Evolutionary conservation across 2,888 invertebrate genomes (phyloP).

Genomic region (Caprella mutica): DNA sequence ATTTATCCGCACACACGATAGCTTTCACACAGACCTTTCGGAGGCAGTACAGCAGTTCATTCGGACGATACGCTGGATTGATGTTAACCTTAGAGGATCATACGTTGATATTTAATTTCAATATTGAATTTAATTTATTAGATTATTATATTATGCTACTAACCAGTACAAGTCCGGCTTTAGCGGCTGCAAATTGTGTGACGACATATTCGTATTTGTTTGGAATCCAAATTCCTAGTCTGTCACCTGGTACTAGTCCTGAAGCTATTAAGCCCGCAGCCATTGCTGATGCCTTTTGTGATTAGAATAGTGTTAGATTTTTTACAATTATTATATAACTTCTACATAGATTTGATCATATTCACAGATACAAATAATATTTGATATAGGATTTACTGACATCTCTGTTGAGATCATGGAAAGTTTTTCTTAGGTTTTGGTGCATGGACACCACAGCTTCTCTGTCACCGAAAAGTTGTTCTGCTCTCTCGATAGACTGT

Average conservation of each 20-base stretch:
- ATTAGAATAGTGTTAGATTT: too few species aligned
- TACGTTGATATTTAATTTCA: too few species aligned
- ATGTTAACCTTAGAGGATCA: constrained; percentile 58
- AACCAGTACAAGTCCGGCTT: constrained; percentile 61
- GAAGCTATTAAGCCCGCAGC: constrained; percentile 59
- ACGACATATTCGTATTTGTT: constrained; percentile 66
- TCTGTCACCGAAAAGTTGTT: constrained; percentile 47
- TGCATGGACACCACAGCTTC: constrained; percentile 49
- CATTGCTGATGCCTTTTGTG: constrained; percentile 39
- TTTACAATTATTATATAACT: too few species aligned
- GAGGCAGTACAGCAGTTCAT: constrained; percentile 60
- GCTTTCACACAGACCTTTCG: constrained; percentile 58
- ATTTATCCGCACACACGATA: constrained; percentile 52
- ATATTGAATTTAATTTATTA: too few species aligned
- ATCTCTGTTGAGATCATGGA: constrained; percentile 46
- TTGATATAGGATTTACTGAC: constrained; percentile 51
- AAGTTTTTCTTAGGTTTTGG: constrained; percentile 48
- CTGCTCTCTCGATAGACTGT: constrained; percentile 47
- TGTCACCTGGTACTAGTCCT: constrained; percentile 59
- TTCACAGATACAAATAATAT: too few species aligned
- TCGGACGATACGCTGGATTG: constrained; percentile 59
- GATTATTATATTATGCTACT: too few species aligned
- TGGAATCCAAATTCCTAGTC: constrained; percentile 67
- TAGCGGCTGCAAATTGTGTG: constrained; percentile 55
- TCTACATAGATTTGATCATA: too few species aligned